Evolutionary conservation across 64 coral and sea anemone genomes (phyloP).

Genomic region (Montipora foliosa): DNA sequence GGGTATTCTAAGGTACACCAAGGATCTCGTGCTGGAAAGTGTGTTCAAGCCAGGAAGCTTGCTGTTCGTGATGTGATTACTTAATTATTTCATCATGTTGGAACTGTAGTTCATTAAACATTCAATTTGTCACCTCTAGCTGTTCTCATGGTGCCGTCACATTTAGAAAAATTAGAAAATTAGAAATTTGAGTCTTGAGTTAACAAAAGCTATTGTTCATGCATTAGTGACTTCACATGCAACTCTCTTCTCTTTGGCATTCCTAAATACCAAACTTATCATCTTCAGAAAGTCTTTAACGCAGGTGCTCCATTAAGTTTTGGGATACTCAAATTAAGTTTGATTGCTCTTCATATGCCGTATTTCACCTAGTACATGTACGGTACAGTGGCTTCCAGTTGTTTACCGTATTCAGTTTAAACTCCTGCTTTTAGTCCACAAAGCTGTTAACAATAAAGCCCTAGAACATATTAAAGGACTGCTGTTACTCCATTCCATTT

Average conservation of each 20-base stretch:
- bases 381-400: not conserved
- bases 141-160: not conserved
- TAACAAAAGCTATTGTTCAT: no score
- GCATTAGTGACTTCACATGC: not conserved
- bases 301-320: not conserved
- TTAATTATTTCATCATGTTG: no score
- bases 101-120: no score
- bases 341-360: not conserved
- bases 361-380: not conserved
- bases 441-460: not conserved
- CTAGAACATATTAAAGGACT: not conserved
- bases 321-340: not conserved
- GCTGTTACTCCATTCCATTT: not conserved
- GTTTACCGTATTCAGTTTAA: not conserved
- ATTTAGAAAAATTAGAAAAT: not conserved
- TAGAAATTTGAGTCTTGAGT: not conserved
- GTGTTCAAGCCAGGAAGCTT: no score
- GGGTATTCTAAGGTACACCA: no score
- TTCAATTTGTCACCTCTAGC: no score
- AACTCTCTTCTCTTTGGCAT: not conserved
- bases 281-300: conserved; percentile 10
- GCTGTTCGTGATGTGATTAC: no score
- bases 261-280: not conserved
- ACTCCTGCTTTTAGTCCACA: not conserved
- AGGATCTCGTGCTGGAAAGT: no score